Base-by-base conservation (phyloP, 2,113 vertebrate species). In the Phaethon lepturus region DNA sequence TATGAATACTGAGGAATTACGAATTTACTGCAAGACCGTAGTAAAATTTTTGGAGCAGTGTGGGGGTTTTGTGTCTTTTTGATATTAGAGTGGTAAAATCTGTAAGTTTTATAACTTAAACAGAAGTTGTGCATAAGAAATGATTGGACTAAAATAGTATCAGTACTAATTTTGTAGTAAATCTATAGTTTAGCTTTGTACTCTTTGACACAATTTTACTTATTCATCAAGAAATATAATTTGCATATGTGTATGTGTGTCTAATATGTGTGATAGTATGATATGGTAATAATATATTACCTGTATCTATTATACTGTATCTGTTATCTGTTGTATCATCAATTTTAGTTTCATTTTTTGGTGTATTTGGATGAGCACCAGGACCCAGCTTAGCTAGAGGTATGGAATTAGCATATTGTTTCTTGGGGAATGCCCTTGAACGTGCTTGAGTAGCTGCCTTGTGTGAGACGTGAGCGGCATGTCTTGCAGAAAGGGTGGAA, bases 361-460 rank as follows among this genome's bases (percentile, higher is more conserved):
- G 23, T 66, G 26, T 47, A 17, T 87, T 96, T 92, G n/a, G 15
- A 75, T 83, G 62, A 81, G 55, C 93, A 97, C n/a, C 83, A 91
- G 85, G 52, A 95, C 64, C 42, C 82, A 94, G 55, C 78, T 97
- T 96, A 96, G 94, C 90, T 82, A 86, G 83, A 98, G 96, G 96
- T 62, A 18, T 13, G 64, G 78, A 97, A 98, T 99, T 98, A 98
- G 95, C 97, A 97, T 98, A 97, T 71, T 95, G 95, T 98, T 98
- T 98, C 98, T 98, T 82, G 77, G 97, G 98, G 97, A 98, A 98
- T 98, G 98, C 98, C 98, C 98, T 99, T 99, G 98, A 98, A 96
- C 95, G 50, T 94, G 96, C 94, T 97, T 95, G 92, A 95, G 95
- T 97, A 93, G 91, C 91, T 97, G 87, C 91, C 97, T 97, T 86